phyloP scores from a whole-genome alignment of 1,140 invertebrate genomes.

The Drosophila virilis region DNA sequence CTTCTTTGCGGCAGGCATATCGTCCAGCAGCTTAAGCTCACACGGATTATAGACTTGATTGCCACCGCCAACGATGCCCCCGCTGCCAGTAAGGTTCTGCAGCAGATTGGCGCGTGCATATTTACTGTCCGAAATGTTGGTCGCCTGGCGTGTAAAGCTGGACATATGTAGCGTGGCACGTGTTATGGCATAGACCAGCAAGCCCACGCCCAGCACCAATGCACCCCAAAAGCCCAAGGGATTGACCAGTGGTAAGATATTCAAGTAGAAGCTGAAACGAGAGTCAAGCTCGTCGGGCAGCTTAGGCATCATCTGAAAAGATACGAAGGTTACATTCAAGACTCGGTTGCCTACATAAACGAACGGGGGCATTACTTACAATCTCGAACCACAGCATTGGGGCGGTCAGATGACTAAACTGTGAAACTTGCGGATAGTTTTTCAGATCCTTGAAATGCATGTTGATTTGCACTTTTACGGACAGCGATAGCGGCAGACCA shows the following conservation, averaged over 20 bases:
- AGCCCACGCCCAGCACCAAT: constrained; percentile 86
- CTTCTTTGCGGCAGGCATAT: constrained; percentile 41
- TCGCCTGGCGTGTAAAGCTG: constrained; percentile 49
- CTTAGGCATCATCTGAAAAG: constrained; percentile 87
- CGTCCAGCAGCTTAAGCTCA: constrained; percentile 70
- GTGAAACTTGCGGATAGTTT: constrained; percentile 86
- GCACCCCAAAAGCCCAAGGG: constrained; percentile 86
- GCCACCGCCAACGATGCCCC: constrained; percentile 18
- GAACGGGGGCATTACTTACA: constrained; percentile 86
- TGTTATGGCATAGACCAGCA: constrained; percentile 84
- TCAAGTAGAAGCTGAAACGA: constrained; percentile 90
- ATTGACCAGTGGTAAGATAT: constrained; percentile 87
- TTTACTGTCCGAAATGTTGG: constrained; percentile 64
- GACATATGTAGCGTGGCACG: constrained; percentile 75
- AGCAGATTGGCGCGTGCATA: constrained; percentile 62
- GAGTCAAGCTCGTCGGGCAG: constrained; percentile 87
- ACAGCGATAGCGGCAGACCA: constrained; percentile 90
- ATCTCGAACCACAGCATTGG: constrained; percentile 94
- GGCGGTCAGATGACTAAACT: constrained; percentile 88
- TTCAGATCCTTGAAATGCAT: constrained; percentile 90
- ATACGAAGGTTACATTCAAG: not conserved
- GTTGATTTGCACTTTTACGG: constrained; percentile 92
- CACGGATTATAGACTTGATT: constrained; percentile 65
- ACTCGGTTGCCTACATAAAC: not conserved
- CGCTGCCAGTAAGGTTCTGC: constrained; percentile 42